Base-by-base conservation (phyloP, 1,140 invertebrate genomes). In the Caerostris extrusa region DNA sequence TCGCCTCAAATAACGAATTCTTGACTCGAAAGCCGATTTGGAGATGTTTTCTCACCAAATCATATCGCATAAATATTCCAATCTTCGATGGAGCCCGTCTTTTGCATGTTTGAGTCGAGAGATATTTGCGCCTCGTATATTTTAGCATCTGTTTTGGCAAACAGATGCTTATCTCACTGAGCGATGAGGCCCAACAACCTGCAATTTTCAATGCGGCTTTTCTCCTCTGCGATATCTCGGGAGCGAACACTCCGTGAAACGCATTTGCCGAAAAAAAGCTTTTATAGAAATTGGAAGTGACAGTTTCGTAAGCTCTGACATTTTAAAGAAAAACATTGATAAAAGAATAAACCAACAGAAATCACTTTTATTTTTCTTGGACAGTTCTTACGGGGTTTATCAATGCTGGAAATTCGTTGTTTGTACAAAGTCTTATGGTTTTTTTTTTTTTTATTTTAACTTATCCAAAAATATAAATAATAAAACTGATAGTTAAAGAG, bases 221-320 rank as follows among this genome's bases (percentile, higher is more conserved):
- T 77, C 34, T 50, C 7, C 14, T 77, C 34, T 34, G 7, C 71
- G 10, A 12, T 34, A 34, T 34, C 50, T 12, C 12, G 4, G 71
- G 6, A 3, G 34, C 8, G 34, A 53, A 77, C 50, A 77, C 71
- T 53, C 19, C 12, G 71, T 77, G 14, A 77, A 77, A 77, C 53
- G 71, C 34, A 12, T 53, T 77, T 19, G 10, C 12, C 10, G 10
- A 50, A 12, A 53, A 77, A 53, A 77, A 77, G 71, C 71, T 77
- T 77, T 77, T 77, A 77, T 50, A 77, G 19, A 77, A 77, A 77
- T 77, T 77, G 71, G 53, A 77, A 77, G 50, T 12, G 71, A 77
- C 71, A 77, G 50, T 77, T 77, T 50, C 34, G 71, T 77, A 77
- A 77, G 34, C 10, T 77, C 14, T 5, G 61, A n/a, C 14, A 67